Evolutionary conservation across 2,113 vertebrate genomes (phyloP).

Genomic region (Ellobius talpinus): DNA sequence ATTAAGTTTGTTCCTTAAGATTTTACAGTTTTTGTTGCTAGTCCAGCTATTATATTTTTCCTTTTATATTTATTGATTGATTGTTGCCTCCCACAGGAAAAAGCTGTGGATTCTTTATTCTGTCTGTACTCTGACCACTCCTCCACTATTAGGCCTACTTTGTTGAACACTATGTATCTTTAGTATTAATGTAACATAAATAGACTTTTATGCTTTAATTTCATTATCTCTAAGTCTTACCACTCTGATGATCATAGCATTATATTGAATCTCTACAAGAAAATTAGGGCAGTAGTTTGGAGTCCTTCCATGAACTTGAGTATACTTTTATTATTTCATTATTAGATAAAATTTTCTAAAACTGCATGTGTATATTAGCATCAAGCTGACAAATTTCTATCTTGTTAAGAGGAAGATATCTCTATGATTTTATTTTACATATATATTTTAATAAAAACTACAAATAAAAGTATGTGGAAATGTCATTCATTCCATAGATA

Average conservation of each 20-base stretch:
- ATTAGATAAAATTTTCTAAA: not conserved
- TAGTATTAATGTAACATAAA: not conserved
- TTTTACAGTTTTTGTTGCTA: not conserved
- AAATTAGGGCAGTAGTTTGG: not conserved
- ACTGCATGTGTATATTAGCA: not conserved
- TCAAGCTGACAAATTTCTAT: not conserved
- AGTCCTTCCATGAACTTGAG: not conserved
- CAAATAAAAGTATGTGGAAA: not conserved
- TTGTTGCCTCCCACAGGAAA: not conserved
- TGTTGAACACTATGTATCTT: not conserved
- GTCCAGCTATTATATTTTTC: not conserved
- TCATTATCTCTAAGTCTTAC: not conserved
- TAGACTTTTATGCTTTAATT: not conserved
- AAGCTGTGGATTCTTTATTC: not conserved
- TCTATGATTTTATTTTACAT: not conserved
- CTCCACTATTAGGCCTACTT: not conserved
- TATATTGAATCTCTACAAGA: not conserved
- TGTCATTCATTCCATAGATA: not conserved
- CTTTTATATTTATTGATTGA: not conserved
- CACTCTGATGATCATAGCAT: not conserved
- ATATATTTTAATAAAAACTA: not conserved
- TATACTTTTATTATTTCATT: not conserved
- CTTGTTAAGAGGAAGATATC: not conserved
- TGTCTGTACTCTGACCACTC: not conserved
- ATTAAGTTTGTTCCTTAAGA: not conserved